These are phyloP conservation scores for Lophotis ruficrista DNA, from an alignment of 2,113 vertebrate genomes.

Conservation along the genomic window DNA sequence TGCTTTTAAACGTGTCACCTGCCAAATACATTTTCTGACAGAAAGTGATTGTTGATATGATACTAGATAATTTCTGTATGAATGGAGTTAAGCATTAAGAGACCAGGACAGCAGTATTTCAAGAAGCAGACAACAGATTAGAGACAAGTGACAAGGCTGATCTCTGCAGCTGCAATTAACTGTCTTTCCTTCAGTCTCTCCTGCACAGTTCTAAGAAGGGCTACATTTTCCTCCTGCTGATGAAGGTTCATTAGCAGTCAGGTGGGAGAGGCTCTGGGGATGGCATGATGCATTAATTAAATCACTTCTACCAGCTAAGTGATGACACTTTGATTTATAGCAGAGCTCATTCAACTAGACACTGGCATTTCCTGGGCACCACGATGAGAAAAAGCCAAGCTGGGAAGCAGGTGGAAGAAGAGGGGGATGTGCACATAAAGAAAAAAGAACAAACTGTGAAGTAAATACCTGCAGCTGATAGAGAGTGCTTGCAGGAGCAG, in stretches of 20 bases:
- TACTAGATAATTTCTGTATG: constrained; percentile 61
- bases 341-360: constrained; percentile 73
- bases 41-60: constrained; percentile 60
- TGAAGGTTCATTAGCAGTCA: constrained; percentile 81
- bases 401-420: constrained; percentile 58
- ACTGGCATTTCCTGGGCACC: constrained; percentile 68
- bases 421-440: neutral
- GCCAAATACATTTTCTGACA: constrained; percentile 9
- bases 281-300: constrained; percentile 77
- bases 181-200: constrained; percentile 48
- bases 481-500: neutral
- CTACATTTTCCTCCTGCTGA: constrained; percentile 65
- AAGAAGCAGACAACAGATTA: constrained; percentile 40
- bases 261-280: constrained; percentile 73
- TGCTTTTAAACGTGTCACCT: constrained; percentile 20
- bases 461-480: neutral
- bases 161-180: constrained; percentile 61
- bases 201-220: constrained; percentile 16
- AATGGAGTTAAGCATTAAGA: constrained; percentile 21
- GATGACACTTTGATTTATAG: constrained; percentile 83
- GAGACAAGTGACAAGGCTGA: constrained; percentile 64
- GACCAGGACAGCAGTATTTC: neutral
- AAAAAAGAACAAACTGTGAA: neutral
- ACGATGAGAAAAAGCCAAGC: constrained; percentile 53
- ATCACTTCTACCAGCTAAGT: constrained; percentile 80